phyloP scores from a whole-genome alignment of 2,797 vertebrate genomes.

The Halcyon leucocephala region DNA sequence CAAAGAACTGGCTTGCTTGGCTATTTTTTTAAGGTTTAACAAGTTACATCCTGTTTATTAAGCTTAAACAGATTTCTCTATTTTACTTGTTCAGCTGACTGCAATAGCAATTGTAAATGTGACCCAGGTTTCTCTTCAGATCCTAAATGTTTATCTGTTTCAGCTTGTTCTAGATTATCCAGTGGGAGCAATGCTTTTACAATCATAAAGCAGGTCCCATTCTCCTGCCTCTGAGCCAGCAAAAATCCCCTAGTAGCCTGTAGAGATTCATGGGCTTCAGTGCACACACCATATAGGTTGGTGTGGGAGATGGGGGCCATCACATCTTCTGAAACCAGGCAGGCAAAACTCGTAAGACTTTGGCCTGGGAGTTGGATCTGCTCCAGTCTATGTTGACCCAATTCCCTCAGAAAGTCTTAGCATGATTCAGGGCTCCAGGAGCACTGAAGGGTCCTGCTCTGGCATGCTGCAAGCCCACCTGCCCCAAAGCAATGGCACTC shows the following conservation, averaged over 20 bases:
- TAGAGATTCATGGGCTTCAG: neutral
- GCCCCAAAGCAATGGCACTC: neutral
- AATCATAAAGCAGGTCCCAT: neutral
- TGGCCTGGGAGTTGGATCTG: neutral
- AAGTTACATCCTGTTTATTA: slow-evolving; percentile 52
- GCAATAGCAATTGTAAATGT: neutral
- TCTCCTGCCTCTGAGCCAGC: neutral
- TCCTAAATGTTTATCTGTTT: neutral
- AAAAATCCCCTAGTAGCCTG: neutral
- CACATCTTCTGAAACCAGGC: neutral
- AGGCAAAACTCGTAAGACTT: neutral
- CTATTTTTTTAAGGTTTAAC: neutral
- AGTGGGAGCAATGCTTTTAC: neutral
- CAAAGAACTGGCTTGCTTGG: neutral
- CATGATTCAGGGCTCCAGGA: neutral
- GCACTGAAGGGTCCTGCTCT: neutral
- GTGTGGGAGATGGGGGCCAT: accelerated
- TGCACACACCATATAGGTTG: neutral
- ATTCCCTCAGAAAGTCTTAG: neutral
- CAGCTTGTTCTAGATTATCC: neutral
- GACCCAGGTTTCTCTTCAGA: neutral
- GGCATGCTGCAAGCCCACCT: neutral
- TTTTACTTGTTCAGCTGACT: slow-evolving; percentile 37
- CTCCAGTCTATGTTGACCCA: neutral
- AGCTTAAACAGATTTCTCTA: neutral